Evolutionary conservation across 1,140 invertebrate species (phyloP), one percentile per base, ranked within the genome.

Genomic region (Papilio aristodemus): DNA sequence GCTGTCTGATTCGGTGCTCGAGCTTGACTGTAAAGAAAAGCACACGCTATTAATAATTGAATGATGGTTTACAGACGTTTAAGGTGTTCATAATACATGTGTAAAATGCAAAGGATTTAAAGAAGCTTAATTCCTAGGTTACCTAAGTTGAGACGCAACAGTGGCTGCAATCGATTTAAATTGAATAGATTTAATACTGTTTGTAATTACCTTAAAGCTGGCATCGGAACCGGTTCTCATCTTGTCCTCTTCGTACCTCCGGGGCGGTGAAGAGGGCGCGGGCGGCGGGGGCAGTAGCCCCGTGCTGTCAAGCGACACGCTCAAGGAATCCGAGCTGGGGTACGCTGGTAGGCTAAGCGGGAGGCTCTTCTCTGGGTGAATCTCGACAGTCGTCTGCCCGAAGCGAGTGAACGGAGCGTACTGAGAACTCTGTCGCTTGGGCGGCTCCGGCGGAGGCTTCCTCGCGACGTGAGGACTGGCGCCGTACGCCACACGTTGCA

Each of bases 1-100:
- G 76, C 97, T 98, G 90, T 99, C 98, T 22, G 97, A 98, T 92
- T 99, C 97, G 64, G 97, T 97, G 92, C 97, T 98, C 71, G 97
- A 98, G 93, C 95, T 98, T 78, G 97, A 98, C 95, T 98, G 93
- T 10, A 93, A 93, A 80, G n/a, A n/a, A 8, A 50, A 50, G 22
- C n/a, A 43, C n/a, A 17, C 13, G 2, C 5, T 43, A 14, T 43
- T 41, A 41, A 4, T 13, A 11, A 41, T n/a, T n/a, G n/a, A n/a
- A n/a, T n/a, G n/a, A n/a, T n/a, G n/a, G n/a, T n/a, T n/a, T n/a
- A n/a, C n/a, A n/a, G n/a, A n/a, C n/a, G n/a, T n/a, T n/a, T n/a
- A n/a, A n/a, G n/a, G n/a, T n/a, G n/a, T n/a, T n/a, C n/a, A n/a
- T n/a, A n/a, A n/a, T n/a, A n/a, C n/a, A n/a, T n/a, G n/a, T n/a